phyloP scores from a whole-genome alignment of 2,888 invertebrate genomes.

The Nemurella pictetii region DNA sequence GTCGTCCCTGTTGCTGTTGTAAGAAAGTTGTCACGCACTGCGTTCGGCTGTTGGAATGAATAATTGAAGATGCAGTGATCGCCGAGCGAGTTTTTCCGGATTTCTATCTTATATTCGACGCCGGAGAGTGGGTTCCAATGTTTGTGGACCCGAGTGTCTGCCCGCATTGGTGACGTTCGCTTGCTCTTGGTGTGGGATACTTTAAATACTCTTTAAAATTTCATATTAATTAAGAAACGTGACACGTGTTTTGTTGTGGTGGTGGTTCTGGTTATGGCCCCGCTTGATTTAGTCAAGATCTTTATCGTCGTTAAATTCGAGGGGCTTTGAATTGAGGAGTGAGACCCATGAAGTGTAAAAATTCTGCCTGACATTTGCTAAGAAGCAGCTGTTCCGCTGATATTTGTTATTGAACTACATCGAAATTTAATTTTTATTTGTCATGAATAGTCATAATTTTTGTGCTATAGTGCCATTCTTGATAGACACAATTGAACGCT shows the following conservation, averaged over 20 bases:
- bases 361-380: too few species aligned
- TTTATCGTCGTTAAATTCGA: neutral
- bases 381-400: too few species aligned
- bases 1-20: too few species aligned
- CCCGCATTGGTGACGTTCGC: neutral
- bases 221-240: neutral
- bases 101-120: too few species aligned
- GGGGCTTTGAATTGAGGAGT: too few species aligned
- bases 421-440: too few species aligned
- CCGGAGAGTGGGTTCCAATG: neutral
- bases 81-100: neutral
- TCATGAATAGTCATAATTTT: too few species aligned
- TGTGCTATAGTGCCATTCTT: too few species aligned
- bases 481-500: too few species aligned
- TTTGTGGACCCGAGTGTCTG: neutral
- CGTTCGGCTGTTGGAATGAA: neutral
- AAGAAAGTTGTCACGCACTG: neutral
- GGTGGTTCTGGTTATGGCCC: neutral
- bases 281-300: neutral
- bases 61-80: neutral
- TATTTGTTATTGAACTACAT: too few species aligned
- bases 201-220: neutral
- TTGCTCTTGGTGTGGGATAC: neutral
- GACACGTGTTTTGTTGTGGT: neutral
- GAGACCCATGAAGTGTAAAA: too few species aligned